Percentiles rank a stretch among this genome's conserved stretches.
Conservation (phyloP, 2,888 invertebrate genomes). For the Selenia dentaria region DNA sequence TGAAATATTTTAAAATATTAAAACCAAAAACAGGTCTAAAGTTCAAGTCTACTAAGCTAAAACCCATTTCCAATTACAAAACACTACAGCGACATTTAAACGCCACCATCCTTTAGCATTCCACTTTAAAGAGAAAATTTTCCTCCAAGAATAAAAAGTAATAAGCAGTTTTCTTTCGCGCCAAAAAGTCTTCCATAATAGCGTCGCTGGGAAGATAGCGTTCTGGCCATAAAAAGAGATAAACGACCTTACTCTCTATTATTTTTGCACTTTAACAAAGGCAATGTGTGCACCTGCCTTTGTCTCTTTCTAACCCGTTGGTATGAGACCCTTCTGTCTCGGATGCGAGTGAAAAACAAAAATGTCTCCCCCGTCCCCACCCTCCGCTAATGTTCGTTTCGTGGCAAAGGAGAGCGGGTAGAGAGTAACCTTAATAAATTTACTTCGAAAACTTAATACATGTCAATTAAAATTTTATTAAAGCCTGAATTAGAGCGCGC, state of each 20-base stretch:
- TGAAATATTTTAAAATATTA: no score
- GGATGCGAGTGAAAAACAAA: slow-evolving; percentile 76
- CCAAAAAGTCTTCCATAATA: slow-evolving; percentile 84
- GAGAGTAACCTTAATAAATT: slow-evolving; percentile 76
- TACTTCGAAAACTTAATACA: slow-evolving; percentile 77
- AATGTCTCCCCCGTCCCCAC: slow-evolving; percentile 72
- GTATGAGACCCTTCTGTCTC: slow-evolving; percentile 50
- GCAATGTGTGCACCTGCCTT: slow-evolving; percentile 80
- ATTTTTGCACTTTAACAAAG: slow-evolving; percentile 83
- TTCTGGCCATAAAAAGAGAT: slow-evolving; percentile 82
- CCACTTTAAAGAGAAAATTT: slow-evolving; percentile 32
- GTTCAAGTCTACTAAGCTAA: no score
- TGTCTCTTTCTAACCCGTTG: slow-evolving; percentile 64
- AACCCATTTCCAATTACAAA: slow-evolving; percentile 6
- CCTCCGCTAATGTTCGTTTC: slow-evolving; percentile 69
- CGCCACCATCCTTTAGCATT: slow-evolving; percentile 20
- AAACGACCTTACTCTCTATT: slow-evolving; percentile 84
- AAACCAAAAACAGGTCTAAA: no score
- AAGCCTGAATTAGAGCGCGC: slow-evolving; percentile 61
- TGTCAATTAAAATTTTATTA: slow-evolving; percentile 83
- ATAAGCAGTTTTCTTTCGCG: slow-evolving; percentile 85
- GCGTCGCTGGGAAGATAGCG: slow-evolving; percentile 80
- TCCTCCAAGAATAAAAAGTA: slow-evolving; percentile 77
- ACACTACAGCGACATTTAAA: slow-evolving; percentile 24
- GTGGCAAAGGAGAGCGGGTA: slow-evolving; percentile 65